These are phyloP conservation scores for Oedothorax gibbosus DNA, from an alignment of 1,140 invertebrate species.

Conservation along the genomic window DNA sequence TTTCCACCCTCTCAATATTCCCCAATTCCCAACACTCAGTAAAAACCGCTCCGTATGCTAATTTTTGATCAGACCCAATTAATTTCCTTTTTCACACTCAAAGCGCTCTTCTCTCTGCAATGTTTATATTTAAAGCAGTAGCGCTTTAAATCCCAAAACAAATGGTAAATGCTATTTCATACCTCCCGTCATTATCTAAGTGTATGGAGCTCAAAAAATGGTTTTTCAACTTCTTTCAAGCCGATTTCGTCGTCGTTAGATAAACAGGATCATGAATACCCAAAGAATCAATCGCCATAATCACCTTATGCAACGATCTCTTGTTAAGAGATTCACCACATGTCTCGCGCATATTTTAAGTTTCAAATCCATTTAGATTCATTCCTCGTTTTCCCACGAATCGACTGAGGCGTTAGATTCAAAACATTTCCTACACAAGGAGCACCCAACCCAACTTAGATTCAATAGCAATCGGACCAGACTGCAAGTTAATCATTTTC, in stretches of 20 bases:
- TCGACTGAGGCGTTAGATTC: background rate
- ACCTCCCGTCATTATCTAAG: background rate
- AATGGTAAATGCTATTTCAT: constrained; percentile 38
- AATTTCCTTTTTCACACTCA: constrained; percentile 28
- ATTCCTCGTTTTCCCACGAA: too few relatives aligned
- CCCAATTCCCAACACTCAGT: background rate
- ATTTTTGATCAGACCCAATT: background rate
- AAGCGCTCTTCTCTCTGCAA: background rate
- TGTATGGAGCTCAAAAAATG: constrained; percentile 22
- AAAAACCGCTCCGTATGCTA: constrained; percentile 14
- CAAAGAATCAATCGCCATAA: constrained; percentile 15
- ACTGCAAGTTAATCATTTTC: constrained; percentile 20
- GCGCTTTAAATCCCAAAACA: background rate
- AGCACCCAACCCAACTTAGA: constrained; percentile 7
- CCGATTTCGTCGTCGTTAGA: background rate
- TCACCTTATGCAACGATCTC: background rate
- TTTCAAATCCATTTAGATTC: too few relatives aligned
- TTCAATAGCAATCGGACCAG: background rate
- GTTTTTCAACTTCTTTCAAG: constrained; percentile 10
- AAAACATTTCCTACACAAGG: constrained; percentile 27
- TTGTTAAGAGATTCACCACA: background rate
- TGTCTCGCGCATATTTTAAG: background rate
- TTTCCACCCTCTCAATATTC: constrained; percentile 4
- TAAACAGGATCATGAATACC: constrained; percentile 21
- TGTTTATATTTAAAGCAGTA: background rate